Evolutionary conservation across 2,113 vertebrate species (phyloP).

Genomic region (Alethe diademata): DNA sequence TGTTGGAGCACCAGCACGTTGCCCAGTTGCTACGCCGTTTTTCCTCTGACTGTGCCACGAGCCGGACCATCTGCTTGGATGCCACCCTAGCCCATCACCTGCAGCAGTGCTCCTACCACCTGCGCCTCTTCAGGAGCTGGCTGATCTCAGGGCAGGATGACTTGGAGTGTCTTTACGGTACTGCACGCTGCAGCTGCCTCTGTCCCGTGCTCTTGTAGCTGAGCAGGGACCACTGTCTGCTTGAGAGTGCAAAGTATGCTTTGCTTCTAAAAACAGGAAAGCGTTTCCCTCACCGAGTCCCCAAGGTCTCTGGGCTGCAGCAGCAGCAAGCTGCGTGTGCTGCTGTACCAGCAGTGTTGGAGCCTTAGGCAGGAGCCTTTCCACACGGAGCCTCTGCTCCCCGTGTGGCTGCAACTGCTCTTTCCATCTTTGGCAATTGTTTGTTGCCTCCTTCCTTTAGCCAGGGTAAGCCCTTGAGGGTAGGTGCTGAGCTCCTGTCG

Average conservation of each 20-base stretch:
- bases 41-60: slow-evolving; percentile 86
- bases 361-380: background rate
- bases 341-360: background rate
- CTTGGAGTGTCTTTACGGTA: slow-evolving; percentile 96
- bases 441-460: background rate
- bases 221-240: slow-evolving; percentile 59
- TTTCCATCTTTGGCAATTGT: background rate
- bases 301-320: background rate
- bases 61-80: slow-evolving; percentile 87
- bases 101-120: slow-evolving; percentile 98
- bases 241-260: slow-evolving; percentile 63
- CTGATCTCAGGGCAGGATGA: slow-evolving; percentile 96
- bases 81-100: slow-evolving; percentile 93
- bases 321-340: slow-evolving; percentile 11
- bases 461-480: background rate
- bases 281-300: background rate
- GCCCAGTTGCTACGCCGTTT: slow-evolving; percentile 92
- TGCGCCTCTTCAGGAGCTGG: slow-evolving; percentile 98
- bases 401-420: background rate
- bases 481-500: background rate
- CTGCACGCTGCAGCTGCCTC: slow-evolving; percentile 73
- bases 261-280: slow-evolving; percentile 33
- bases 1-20: slow-evolving; percentile 89
- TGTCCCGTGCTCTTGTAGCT: slow-evolving; percentile 69
- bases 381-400: background rate